Evolutionary conservation across 2,113 vertebrate species (phyloP).

Genomic region (Chrysemys picta): DNA sequence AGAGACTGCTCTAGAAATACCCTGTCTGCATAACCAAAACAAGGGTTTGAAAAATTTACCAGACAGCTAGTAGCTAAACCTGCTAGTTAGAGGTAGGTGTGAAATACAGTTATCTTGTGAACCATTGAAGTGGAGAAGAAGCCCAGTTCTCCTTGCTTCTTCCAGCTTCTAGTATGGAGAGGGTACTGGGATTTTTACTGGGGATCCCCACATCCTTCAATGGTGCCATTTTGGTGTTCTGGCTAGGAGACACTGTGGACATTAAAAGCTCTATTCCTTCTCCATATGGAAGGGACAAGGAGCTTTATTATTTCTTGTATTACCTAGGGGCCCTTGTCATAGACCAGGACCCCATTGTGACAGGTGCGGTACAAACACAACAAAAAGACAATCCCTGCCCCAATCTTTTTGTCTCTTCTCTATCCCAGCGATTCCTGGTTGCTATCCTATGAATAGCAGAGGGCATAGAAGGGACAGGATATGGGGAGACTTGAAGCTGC

Average conservation of each 20-base stretch:
- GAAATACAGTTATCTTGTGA: background rate
- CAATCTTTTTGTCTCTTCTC: background rate
- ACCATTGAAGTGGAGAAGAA: background rate
- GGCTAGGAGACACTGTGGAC: background rate
- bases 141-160: background rate
- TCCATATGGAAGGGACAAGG: background rate
- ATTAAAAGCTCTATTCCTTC: rapidly evolving
- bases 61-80: background rate
- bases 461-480: background rate
- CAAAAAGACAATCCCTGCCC: background rate
- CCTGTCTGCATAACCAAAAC: background rate
- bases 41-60: background rate
- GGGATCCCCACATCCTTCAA: background rate
- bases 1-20: background rate
- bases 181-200: background rate
- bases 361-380: background rate
- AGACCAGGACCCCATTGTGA: background rate
- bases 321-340: background rate
- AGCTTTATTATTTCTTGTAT: background rate
- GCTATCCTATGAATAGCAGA: background rate
- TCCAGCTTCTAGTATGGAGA: background rate
- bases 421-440: background rate
- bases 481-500: background rate
- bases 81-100: background rate
- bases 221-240: background rate